phyloP scores from a whole-genome alignment of 2,888 invertebrate species.

The Pollenia labialis region DNA sequence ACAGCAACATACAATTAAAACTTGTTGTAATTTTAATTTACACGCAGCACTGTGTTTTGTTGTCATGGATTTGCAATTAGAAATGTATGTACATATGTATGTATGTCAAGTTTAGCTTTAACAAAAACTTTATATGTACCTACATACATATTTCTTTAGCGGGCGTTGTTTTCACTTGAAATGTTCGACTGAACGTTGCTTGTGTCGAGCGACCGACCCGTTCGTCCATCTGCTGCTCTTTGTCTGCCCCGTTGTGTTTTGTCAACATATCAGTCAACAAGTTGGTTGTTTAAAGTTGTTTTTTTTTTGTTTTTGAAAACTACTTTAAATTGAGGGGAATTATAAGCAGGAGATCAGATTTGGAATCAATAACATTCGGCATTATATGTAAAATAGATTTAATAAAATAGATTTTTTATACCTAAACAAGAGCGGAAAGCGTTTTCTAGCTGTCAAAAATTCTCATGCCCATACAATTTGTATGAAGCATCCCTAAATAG shows the following conservation, averaged over 20 bases:
- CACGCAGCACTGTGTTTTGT: constrained; percentile 38
- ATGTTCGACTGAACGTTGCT: constrained; percentile 13
- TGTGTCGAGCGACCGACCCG: constrained; percentile 16
- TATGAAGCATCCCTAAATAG: no score
- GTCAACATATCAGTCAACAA: constrained; percentile 72
- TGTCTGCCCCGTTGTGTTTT: constrained; percentile 64
- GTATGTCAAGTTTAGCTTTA: constrained; percentile 74
- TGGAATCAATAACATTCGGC: not conserved
- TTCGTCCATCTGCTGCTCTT: constrained; percentile 31
- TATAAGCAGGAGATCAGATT: no score
- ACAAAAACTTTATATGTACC: constrained; percentile 59
- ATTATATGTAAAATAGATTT: no score
- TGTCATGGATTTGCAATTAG: constrained; percentile 73
- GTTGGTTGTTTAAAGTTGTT: constrained; percentile 15
- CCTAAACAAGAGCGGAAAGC: no score
- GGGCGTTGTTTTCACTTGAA: constrained; percentile 72
- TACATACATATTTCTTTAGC: constrained; percentile 62
- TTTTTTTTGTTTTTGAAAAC: not conserved
- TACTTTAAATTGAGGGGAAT: no score
- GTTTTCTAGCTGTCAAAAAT: no score
- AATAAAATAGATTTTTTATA: no score
- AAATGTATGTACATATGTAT: no score
- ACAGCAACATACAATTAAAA: constrained; percentile 15
- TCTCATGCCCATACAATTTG: no score
- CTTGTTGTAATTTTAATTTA: constrained; percentile 48